Evolutionary conservation across 2,113 vertebrate genomes (phyloP).

Genomic region (Dicerorhinus sumatrensis): DNA sequence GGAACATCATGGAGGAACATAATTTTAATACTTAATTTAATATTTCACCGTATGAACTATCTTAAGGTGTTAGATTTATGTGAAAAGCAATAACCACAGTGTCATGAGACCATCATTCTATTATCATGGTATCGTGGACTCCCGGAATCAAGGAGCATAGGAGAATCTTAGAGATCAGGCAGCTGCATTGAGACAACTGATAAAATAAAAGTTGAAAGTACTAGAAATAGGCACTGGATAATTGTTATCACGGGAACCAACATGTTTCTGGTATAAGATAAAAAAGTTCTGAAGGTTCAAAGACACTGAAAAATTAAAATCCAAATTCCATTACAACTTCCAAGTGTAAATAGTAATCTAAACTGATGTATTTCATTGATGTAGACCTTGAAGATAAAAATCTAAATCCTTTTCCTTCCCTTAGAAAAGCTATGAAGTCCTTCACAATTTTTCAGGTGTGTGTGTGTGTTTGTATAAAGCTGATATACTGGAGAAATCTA

Average conservation of each 20-base stretch:
- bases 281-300: slow-evolving; percentile 33
- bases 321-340: slow-evolving; percentile 1
- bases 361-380: not conserved
- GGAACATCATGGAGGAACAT: not conserved
- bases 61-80: not conserved
- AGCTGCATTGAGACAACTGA: not conserved
- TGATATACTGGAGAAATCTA: slow-evolving; percentile 17
- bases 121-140: not conserved
- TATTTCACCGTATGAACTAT: not conserved
- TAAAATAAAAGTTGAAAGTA: not conserved
- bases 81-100: not conserved
- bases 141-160: not conserved
- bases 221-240: not conserved
- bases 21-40: slow-evolving; percentile 41
- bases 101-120: not conserved
- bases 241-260: not conserved
- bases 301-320: slow-evolving; percentile 28
- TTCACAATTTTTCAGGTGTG: not conserved
- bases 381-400: not conserved
- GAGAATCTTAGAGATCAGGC: not conserved
- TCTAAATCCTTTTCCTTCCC: not conserved
- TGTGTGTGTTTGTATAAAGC: not conserved
- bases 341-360: not conserved
- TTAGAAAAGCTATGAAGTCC: not conserved
- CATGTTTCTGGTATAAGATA: not conserved